A percentile compares a stretch with the other conserved stretches of the same genome.
These are phyloP conservation scores for Pterobdella sp. DNA, from an alignment of 2,888 invertebrate genomes.

Conservation along the genomic window DNA sequence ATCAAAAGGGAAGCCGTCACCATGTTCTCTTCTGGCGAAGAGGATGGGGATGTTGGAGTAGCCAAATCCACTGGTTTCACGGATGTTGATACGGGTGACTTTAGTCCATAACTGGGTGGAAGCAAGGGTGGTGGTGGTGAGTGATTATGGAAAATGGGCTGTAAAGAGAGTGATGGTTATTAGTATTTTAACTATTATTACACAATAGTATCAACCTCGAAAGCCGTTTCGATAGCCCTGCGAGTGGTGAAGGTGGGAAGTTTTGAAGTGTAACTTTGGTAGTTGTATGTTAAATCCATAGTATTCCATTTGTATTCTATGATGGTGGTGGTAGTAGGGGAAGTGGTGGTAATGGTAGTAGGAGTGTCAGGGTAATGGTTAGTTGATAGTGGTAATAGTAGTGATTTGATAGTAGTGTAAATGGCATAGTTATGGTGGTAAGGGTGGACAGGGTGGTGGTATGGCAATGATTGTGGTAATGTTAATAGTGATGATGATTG, in stretches of 20 bases:
- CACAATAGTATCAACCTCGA: not conserved
- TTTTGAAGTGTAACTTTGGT: conserved; percentile 3
- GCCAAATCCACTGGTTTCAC: not conserved
- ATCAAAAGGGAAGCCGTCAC: conserved; percentile 29
- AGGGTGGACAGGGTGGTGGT: not conserved
- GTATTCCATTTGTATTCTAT: not conserved
- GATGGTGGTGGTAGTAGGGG: not conserved
- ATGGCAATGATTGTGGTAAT: not conserved
- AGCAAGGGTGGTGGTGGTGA: not conserved
- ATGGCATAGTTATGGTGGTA: not conserved
- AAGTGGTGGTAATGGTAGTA: not conserved
- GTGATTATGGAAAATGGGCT: not conserved
- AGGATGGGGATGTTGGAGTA: conserved; percentile 17
- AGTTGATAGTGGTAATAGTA: conserved; percentile 11
- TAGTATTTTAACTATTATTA: not conserved
- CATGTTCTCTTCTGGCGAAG: conserved; percentile 17
- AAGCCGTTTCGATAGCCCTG: not conserved
- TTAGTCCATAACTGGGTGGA: conserved; percentile 20
- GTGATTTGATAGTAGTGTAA: too few species aligned
- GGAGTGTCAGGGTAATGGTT: not conserved
- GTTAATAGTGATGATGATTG: too few species aligned
- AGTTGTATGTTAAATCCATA: conserved; percentile 5
- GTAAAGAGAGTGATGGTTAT: not conserved
- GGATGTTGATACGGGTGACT: conserved; percentile 8
- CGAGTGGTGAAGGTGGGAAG: conserved; percentile 17